Evolutionary conservation across 2,113 vertebrate genomes (phyloP).

Genomic region (Ammospiza caudacuta): DNA sequence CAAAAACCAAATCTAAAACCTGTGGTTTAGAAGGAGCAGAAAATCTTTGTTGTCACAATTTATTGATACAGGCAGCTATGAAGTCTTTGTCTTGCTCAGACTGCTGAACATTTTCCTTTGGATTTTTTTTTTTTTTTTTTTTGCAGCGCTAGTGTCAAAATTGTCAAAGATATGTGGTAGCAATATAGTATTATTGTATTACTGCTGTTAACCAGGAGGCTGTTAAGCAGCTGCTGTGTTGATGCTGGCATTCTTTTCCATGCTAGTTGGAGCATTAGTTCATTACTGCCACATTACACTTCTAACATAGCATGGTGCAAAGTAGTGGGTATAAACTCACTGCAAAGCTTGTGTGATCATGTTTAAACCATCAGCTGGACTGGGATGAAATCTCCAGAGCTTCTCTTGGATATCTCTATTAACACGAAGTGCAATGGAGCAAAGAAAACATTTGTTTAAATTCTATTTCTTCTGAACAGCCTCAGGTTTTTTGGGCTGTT

Average conservation of each 20-base stretch:
- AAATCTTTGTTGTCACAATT: neutral
- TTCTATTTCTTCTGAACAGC: neutral
- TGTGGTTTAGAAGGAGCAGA: neutral
- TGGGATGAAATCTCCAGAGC: neutral
- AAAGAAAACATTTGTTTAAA: neutral
- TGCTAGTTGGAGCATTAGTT: neutral
- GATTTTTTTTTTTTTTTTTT: neutral
- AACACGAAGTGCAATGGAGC: neutral
- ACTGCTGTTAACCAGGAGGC: neutral
- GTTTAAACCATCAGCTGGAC: neutral
- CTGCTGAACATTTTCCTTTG: neutral
- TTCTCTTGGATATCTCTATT: neutral
- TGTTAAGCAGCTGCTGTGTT: neutral
- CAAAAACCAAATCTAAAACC: neutral
- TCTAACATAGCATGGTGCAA: neutral
- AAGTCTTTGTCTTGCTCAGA: neutral
- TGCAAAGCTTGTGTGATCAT: neutral
- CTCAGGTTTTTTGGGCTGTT: neutral
- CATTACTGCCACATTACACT: rapidly evolving
- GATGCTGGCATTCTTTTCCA: neutral
- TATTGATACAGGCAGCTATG: neutral
- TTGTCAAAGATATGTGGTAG: neutral
- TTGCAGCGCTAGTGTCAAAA: neutral
- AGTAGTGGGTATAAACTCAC: neutral
- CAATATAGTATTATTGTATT: neutral